A percentile compares a stretch with the other conserved stretches of the same genome.
These are phyloP conservation scores for Pachyuromys duprasi DNA, from an alignment of 2,797 vertebrate species.

Conservation along the genomic window DNA sequence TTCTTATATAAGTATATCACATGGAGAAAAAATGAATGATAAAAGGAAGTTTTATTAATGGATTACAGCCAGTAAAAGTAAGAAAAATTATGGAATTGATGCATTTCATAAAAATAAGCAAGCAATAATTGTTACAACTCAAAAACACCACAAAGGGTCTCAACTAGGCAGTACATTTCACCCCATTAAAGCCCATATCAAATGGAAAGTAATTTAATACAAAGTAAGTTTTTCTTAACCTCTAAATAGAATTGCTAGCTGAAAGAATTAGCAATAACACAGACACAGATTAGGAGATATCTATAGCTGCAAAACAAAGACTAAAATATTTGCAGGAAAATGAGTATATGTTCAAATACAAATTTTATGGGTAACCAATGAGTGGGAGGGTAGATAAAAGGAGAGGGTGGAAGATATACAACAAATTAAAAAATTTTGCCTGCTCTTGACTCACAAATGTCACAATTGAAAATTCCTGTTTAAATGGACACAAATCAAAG, in stretches of 20 bases:
- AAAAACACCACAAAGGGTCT: background rate
- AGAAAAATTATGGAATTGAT: background rate
- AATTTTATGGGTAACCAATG: background rate
- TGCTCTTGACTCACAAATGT: background rate
- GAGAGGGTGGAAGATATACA: background rate
- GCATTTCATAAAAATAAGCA: background rate
- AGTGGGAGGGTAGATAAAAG: background rate
- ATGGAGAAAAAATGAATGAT: background rate
- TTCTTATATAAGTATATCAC: background rate
- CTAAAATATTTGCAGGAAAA: background rate
- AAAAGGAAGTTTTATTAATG: background rate
- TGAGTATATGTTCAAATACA: constrained; percentile 6
- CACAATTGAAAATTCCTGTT: background rate
- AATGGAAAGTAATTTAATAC: background rate
- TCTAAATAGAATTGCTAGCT: constrained; percentile 25
- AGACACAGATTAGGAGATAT: constrained; percentile 10
- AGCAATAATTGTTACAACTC: background rate
- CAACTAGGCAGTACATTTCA: background rate
- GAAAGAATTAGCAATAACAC: background rate
- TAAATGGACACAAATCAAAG: constrained; percentile 17
- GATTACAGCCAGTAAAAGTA: constrained; percentile 8
- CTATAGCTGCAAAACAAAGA: background rate
- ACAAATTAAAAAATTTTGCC: background rate
- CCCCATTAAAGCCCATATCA: background rate
- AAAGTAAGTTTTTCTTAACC: background rate